phyloP scores from a whole-genome alignment of 2,113 vertebrate genomes.

The Falcunculus frontatus region DNA sequence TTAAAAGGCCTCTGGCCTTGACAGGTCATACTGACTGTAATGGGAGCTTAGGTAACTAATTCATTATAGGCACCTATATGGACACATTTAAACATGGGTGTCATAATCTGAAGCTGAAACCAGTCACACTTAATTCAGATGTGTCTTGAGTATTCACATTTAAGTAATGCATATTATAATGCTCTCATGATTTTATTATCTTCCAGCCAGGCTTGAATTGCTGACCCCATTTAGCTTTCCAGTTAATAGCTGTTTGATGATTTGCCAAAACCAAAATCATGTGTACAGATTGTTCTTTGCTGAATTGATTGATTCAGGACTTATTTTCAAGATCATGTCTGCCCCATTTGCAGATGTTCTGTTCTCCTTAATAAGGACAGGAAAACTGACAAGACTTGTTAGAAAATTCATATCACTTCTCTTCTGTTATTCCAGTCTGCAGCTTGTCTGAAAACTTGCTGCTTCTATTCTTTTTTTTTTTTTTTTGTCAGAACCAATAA shows the following conservation, averaged over 20 bases:
- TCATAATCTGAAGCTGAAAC: neutral
- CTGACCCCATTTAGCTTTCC: slow-evolving; percentile 14
- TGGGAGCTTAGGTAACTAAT: neutral
- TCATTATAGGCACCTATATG: neutral
- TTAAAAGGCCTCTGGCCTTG: neutral
- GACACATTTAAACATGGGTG: neutral
- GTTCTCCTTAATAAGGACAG: slow-evolving; percentile 1
- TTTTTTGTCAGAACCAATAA: neutral
- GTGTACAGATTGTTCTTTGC: neutral
- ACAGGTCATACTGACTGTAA: neutral
- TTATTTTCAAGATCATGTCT: slow-evolving; percentile 38
- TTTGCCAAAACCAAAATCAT: slow-evolving; percentile 20
- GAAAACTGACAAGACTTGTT: neutral
- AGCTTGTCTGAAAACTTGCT: slow-evolving; percentile 9
- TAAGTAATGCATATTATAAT: slow-evolving; percentile 21
- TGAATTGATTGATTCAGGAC: neutral
- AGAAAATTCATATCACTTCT: slow-evolving; percentile 5
- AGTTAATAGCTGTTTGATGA: neutral
- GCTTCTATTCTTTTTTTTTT: neutral
- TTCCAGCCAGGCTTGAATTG: neutral
- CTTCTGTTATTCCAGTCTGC: neutral
- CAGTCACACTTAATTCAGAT: neutral
- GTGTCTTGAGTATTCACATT: neutral
- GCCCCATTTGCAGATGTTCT: slow-evolving; percentile 18
- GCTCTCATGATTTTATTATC: slow-evolving; percentile 1